phyloP scores from a whole-genome alignment of 2,888 invertebrate species.

The Dicyrtoma fusca region DNA sequence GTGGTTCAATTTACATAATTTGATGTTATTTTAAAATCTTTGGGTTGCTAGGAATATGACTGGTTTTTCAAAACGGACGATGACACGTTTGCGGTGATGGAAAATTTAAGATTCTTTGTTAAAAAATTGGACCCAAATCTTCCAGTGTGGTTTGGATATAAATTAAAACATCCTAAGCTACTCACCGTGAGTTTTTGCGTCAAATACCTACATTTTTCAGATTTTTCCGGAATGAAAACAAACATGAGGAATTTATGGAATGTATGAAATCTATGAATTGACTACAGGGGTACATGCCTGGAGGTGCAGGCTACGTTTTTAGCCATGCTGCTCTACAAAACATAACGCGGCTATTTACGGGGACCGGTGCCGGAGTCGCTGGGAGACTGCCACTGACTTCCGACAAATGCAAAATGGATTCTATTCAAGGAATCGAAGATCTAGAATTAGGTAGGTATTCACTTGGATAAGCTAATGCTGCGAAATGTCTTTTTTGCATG shows the following conservation, averaged over 20 bases:
- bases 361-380: not conserved
- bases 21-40: constrained; percentile 12
- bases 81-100: constrained; percentile 53
- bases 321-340: constrained; percentile 39
- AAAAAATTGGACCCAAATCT: constrained; percentile 15
- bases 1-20: not conserved
- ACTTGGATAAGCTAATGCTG: no score
- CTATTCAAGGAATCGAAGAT: constrained; percentile 44
- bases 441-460: constrained; percentile 51
- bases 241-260: not conserved
- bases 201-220: not conserved
- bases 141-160: constrained; percentile 54
- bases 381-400: no score
- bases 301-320: constrained; percentile 54
- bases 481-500: no score
- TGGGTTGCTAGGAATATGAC: constrained; percentile 46
- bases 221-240: not conserved
- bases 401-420: constrained; percentile 33
- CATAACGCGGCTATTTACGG: constrained; percentile 27
- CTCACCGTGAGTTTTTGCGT: not conserved
- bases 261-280: not conserved
- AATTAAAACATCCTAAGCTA: constrained; percentile 47
- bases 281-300: constrained; percentile 53
- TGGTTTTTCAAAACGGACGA: constrained; percentile 54
- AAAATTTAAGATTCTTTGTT: constrained; percentile 47